A percentile compares a stretch with the other conserved stretches of the same genome.
phyloP scores from a whole-genome alignment of 2,888 invertebrate species.

The Drosophila leonis region DNA sequence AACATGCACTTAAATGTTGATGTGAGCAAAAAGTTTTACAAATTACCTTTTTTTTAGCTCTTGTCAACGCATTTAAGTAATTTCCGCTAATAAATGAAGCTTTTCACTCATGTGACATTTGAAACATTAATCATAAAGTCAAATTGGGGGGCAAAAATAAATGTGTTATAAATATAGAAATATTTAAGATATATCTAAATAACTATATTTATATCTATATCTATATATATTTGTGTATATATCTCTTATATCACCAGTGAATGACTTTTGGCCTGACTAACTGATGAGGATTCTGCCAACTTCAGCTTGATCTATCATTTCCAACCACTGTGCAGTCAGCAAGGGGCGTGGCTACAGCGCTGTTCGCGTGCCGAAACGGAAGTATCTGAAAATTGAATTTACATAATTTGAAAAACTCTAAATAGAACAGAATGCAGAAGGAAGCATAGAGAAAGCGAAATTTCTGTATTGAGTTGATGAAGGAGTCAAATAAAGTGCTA shows the following conservation, averaged over 20 bases:
- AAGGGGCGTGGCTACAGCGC: conserved; percentile 42
- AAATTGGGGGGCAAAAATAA: conserved; percentile 14
- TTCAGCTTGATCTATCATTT: background rate
- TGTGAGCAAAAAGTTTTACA: background rate
- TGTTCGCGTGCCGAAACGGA: conserved; percentile 66
- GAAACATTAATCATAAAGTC: conserved; percentile 44
- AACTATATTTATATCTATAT: background rate
- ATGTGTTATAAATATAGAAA: background rate
- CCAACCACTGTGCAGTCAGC: conserved; percentile 7
- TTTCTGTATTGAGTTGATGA: background rate
- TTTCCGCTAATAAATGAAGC: conserved; percentile 38
- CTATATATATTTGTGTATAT: no score
- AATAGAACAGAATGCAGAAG: background rate
- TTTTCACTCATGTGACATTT: conserved; percentile 8
- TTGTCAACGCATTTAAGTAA: conserved; percentile 7
- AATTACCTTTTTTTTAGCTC: background rate
- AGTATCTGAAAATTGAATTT: conserved; percentile 69
- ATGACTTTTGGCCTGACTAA: background rate
- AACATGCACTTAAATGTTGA: conserved; percentile 11
- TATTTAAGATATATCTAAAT: background rate
- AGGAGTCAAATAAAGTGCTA: background rate
- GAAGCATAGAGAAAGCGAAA: background rate
- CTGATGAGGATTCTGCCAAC: background rate
- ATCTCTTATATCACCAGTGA: background rate
- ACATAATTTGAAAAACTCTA: conserved; percentile 53